These are phyloP conservation scores for Pseudanteris insignis DNA, from an alignment of 2,888 invertebrate species.

Conservation along the genomic window DNA sequence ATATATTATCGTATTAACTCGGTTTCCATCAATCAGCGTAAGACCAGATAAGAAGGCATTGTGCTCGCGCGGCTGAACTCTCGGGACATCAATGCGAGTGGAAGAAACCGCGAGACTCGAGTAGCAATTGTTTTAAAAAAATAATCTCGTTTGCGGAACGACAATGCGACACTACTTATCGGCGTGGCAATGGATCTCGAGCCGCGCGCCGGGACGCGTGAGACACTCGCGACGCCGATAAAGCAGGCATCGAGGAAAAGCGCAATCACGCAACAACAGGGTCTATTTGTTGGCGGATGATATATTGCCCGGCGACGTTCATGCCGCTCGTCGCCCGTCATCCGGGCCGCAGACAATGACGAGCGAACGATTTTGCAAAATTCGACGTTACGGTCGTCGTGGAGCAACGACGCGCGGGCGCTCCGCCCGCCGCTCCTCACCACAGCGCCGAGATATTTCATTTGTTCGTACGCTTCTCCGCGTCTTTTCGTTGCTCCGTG, in stretches of 20 bases:
- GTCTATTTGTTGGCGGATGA: conserved; percentile 55
- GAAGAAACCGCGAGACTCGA: conserved; percentile 11
- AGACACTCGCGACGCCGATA: conserved; percentile 28
- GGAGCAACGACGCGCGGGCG: conserved; percentile 2
- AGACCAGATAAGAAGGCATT: conserved; percentile 16
- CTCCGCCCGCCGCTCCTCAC: conserved; percentile 2
- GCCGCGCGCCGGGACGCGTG: conserved; percentile 12
- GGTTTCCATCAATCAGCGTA: conserved; percentile 12
- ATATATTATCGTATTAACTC: conserved; percentile 25
- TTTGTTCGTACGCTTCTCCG: conserved; percentile 14
- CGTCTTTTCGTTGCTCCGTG: conserved; percentile 32
- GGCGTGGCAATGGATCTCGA: conserved; percentile 4
- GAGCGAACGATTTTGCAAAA: too few species aligned
- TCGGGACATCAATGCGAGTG: conserved; percentile 9
- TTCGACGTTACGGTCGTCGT: too few species aligned
- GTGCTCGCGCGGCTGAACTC: conserved; percentile 6
- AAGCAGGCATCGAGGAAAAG: conserved; percentile 54
- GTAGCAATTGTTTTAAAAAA: conserved; percentile 15
- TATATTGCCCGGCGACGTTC: conserved; percentile 52
- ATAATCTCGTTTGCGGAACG: conserved; percentile 23
- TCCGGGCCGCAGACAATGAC: neutral
- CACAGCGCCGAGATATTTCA: conserved; percentile 18
- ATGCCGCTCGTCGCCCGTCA: conserved; percentile 17
- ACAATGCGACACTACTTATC: conserved; percentile 25
- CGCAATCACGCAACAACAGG: conserved; percentile 55